Base-by-base conservation (phyloP, 2,888 invertebrate species). In the Lasioglossum morio region DNA sequence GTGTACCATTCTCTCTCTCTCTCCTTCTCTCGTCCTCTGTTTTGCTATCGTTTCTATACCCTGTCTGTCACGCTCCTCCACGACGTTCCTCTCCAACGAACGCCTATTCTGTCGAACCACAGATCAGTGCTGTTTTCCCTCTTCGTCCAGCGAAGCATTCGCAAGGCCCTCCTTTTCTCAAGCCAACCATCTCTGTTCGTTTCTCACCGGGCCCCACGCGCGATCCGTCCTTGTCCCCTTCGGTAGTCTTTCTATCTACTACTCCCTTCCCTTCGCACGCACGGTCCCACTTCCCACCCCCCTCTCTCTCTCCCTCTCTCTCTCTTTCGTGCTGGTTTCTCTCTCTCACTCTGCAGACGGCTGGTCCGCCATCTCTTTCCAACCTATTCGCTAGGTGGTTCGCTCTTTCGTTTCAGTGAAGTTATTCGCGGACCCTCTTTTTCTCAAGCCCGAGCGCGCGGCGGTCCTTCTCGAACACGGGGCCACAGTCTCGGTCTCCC, bases 351-450 rank as follows among this genome's bases (percentile, higher is more conserved):
- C 46, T 19, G 4, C 12, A 43, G 43, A 3, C 43, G 43, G 12
- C 43, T 43, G 43, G 4, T 43, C 43, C 0, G 14, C 14, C 14
- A 23, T 2, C 46, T 48, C 77, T 40, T 72, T 81, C 81, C 83
- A 73, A 84, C 72, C 72, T 53, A 37, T 3, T 37, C n/a, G 77
- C 79, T 23, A 53, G 83, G 80, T 75, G 79, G 79, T 77, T 19
- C 23, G 37, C 88, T 75, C 87, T 83, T 84, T 79, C 83, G 79
- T 87, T 86, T 87, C 69, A 79, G 78, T 75, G 78, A 81, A 85
- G 63, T 84, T 43, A 85, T 84, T 85, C 82, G 69, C 79, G 27
- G 73, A 73, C 83, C 81, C 73, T 75, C 77, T 70, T 81, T 83
- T 79, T 79, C 81, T 78, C 60, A 63, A 27, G 63, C 23, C 19